These are phyloP conservation scores for Nothocercus julius DNA, from an alignment of 2,113 vertebrate genomes.

Conservation along the genomic window DNA sequence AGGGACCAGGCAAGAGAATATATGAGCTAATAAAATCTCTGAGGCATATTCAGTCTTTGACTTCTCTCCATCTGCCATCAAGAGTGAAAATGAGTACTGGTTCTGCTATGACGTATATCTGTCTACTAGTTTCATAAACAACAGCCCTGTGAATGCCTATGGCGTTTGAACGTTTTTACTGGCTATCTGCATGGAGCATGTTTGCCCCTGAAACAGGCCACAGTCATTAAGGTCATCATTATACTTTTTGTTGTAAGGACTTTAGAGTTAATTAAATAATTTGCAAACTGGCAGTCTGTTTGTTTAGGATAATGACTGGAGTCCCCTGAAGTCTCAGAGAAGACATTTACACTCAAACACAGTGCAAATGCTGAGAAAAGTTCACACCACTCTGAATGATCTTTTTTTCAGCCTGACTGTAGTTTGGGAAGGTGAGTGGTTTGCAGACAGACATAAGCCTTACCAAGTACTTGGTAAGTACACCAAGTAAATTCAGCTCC, in stretches of 20 bases:
- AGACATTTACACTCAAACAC: fast-evolving
- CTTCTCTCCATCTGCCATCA: neutral
- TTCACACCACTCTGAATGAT: neutral
- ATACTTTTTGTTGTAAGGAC: neutral
- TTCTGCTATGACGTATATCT: neutral
- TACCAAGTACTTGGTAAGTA: too few species aligned
- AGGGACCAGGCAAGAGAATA: neutral
- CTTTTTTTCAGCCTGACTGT: neutral
- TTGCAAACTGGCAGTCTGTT: neutral
- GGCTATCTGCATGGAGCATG: fast-evolving
- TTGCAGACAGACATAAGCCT: neutral
- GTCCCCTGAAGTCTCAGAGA: neutral
- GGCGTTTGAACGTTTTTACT: neutral
- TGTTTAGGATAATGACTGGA: neutral
- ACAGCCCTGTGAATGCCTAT: neutral
- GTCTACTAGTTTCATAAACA: neutral
- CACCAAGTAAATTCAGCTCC: neutral
- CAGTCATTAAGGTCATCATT: neutral
- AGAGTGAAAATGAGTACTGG: neutral
- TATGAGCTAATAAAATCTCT: conserved; percentile 18
- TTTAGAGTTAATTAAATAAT: neutral
- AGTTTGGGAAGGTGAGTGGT: neutral
- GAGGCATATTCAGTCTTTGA: neutral
- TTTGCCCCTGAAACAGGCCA: fast-evolving
- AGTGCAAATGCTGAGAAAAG: neutral